A percentile compares a stretch with the other conserved stretches of the same genome.
Evolutionary conservation across 1,140 invertebrate species (phyloP).

Genomic region (fruit fly (Drosophila melanogaster)): Release_6_plus_ISO1_MT NT_037436.4:5420001-5420500

Average conservation of each 20-base stretch:
- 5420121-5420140: conserved; percentile 6
- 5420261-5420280: conserved; percentile 38
- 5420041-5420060: conserved; percentile 67
- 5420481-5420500: conserved; percentile 10
- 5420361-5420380: neutral
- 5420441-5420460: conserved; percentile 61
- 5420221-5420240: conserved; percentile 7
- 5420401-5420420: conserved; percentile 30
- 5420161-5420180: conserved; percentile 49
- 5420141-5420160: conserved; percentile 13
- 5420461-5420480: conserved; percentile 24
- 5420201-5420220: conserved; percentile 9
- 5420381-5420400: neutral
- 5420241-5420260: conserved; percentile 39
- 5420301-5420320: conserved; percentile 8
- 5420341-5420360: neutral
- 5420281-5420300: neutral
- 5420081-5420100: conserved; percentile 63
- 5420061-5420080: conserved; percentile 50
- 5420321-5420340: conserved; percentile 18
- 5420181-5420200: conserved; percentile 12
- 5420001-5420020: conserved; percentile 69
- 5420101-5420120: conserved; percentile 17
- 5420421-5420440: conserved; percentile 14
- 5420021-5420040: conserved; percentile 76